phyloP scores from a whole-genome alignment of 2,797 vertebrate genomes.

The Pangasius macronema region DNA sequence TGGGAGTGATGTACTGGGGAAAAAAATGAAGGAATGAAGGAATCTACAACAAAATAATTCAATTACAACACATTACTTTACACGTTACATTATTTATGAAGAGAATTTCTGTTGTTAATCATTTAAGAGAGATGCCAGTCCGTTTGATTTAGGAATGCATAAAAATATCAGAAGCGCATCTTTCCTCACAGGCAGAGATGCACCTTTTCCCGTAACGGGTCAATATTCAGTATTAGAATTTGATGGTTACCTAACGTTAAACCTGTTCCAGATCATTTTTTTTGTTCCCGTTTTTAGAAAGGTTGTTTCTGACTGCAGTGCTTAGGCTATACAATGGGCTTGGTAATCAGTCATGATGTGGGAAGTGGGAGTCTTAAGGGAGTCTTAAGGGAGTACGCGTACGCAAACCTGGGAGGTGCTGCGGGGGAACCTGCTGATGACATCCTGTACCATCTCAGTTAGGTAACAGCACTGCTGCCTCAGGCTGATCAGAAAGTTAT shows the following conservation, averaged over 20 bases:
- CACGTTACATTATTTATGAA: background rate
- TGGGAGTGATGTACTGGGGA: background rate
- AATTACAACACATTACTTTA: background rate
- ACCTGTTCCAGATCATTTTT: background rate
- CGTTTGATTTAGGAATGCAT: background rate
- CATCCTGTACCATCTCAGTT: constrained; percentile 78
- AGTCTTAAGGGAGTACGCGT: background rate
- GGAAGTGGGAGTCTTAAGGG: background rate
- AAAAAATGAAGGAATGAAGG: background rate
- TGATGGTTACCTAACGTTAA: background rate
- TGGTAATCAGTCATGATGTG: background rate
- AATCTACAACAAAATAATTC: background rate
- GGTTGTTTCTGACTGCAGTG: background rate
- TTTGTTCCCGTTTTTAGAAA: background rate
- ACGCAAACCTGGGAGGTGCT: constrained; percentile 83
- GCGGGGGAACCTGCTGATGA: constrained; percentile 78
- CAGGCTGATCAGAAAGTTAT: constrained; percentile 83
- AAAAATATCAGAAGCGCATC: background rate
- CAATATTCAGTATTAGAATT: background rate
- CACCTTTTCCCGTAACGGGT: background rate
- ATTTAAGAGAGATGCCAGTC: background rate
- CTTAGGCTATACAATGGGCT: background rate
- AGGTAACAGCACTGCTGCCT: constrained; percentile 84
- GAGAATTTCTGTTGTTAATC: background rate
- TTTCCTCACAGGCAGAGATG: background rate